phyloP scores from a whole-genome alignment of 2,797 vertebrate species.

The Columba guinea region DNA sequence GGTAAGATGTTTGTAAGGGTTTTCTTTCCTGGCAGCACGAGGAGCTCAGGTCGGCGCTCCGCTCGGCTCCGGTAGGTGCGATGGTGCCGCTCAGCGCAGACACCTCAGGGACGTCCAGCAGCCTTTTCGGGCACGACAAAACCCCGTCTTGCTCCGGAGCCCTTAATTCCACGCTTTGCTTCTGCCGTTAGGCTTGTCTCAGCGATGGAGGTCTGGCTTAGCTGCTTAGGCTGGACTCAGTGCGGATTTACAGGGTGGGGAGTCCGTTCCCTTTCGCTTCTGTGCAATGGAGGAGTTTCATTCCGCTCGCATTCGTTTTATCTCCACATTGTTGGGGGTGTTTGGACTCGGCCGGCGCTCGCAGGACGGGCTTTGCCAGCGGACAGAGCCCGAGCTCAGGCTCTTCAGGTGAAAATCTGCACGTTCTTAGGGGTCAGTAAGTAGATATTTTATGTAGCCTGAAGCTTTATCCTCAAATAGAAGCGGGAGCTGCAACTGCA shows the following conservation, averaged over 20 bases:
- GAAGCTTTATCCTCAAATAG: not conserved
- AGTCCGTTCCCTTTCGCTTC: not conserved
- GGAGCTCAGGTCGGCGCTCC: not conserved
- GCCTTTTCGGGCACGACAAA: too few relatives aligned
- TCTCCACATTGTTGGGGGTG: not conserved
- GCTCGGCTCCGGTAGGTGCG: not conserved
- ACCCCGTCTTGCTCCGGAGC: not conserved
- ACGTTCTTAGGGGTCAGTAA: not conserved
- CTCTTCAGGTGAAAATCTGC: not conserved
- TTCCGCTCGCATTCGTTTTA: fast-evolving
- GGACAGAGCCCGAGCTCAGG: not conserved
- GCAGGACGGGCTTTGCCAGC: not conserved
- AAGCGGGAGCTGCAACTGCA: not conserved
- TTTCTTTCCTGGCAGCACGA: slow-evolving; percentile 72
- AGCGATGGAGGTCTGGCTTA: not conserved
- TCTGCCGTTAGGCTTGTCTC: not conserved
- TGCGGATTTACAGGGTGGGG: not conserved
- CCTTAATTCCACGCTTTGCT: not conserved
- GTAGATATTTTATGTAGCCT: not conserved
- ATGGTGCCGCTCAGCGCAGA: not conserved
- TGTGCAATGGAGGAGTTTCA: not conserved
- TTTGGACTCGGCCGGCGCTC: not conserved
- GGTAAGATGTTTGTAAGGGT: slow-evolving; percentile 98
- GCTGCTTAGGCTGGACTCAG: not conserved
- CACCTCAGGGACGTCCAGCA: too few relatives aligned